Conservation (phyloP, 2,888 invertebrate genomes). For the Rugalucina vietnamica region DNA sequence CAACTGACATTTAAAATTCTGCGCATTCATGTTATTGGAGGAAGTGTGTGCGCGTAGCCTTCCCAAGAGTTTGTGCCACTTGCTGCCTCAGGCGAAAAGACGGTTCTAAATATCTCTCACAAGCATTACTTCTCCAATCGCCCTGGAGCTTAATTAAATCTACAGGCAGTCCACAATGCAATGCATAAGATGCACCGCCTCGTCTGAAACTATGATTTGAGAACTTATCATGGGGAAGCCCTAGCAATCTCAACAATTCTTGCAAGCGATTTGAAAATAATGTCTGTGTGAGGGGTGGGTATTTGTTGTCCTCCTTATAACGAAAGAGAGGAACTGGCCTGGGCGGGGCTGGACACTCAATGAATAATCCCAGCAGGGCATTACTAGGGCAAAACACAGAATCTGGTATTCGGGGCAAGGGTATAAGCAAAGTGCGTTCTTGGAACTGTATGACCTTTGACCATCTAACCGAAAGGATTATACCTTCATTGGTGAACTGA, state of each 20-base stretch:
- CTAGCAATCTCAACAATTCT: neutral
- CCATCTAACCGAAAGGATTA: neutral
- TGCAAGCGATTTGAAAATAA: neutral
- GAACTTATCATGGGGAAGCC: neutral
- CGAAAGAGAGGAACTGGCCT: neutral
- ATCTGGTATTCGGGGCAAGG: neutral
- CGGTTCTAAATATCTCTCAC: neutral
- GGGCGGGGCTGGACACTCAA: neutral
- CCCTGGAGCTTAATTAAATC: neutral
- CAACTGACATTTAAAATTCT: too few relatives aligned
- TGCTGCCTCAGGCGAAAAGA: neutral
- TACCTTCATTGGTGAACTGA: neutral
- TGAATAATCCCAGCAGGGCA: neutral
- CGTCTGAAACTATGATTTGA: constrained; percentile 16
- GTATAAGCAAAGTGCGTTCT: constrained; percentile 4
- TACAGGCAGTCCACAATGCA: neutral
- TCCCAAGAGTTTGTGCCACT: neutral
- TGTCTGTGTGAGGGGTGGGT: neutral
- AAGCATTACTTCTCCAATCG: neutral
- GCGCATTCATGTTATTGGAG: neutral
- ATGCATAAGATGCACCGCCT: neutral
- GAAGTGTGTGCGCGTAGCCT: neutral
- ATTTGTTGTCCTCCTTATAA: neutral
- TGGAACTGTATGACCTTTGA: neutral
- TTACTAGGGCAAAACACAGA: constrained; percentile 3